Base-by-base conservation (phyloP, 2,888 invertebrate species). In the Mimas tiliae region DNA sequence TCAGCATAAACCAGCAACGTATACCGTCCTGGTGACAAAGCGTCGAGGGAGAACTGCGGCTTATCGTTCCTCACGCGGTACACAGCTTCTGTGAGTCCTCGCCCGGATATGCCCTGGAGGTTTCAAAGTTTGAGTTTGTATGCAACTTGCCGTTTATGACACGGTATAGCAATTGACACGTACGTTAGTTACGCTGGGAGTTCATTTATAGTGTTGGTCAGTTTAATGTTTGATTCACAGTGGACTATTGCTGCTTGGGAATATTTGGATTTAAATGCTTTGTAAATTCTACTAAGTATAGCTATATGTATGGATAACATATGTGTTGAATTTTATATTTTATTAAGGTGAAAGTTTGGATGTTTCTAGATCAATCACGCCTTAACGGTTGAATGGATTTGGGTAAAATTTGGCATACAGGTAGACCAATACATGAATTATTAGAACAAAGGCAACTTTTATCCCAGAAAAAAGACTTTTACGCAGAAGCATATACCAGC, bases 1-100 rank as follows among this genome's bases (percentile, higher is more conserved):
- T 97, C 96, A 21, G 97, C 96, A 84, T 96, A 98, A 42, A 98
- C 96, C 71, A 96, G 94, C 72, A 97, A 94, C 81, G 96, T 96
- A 89, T 98, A 98, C 74, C 95, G 95, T 64, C 96, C 97, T 19
- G 97, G 96, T 67, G 96, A 95, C 68, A 98, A 93, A 72, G 95
- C 96, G 81, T 96, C 96, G 67, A 97, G 91, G 62, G 96, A 94
- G 79, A 97, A 97, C 75, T 95, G 95, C 0, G 97, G 97, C 69
- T 93, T 91, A 48, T 94, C 93, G 86, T 96, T 94, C 83, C 96
- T 91, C 78, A 95, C 94, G 76, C 96, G 88, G 85, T 95, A 95
- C 67, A 96, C 90, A 73, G 95, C 95, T 79, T 95, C 90, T 0
- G 88, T 91, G 48, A 94, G 84, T 47, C 90, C 89, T 63, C 94